phyloP scores from a whole-genome alignment of 2,113 vertebrate species.

The Tichodroma muraria region DNA sequence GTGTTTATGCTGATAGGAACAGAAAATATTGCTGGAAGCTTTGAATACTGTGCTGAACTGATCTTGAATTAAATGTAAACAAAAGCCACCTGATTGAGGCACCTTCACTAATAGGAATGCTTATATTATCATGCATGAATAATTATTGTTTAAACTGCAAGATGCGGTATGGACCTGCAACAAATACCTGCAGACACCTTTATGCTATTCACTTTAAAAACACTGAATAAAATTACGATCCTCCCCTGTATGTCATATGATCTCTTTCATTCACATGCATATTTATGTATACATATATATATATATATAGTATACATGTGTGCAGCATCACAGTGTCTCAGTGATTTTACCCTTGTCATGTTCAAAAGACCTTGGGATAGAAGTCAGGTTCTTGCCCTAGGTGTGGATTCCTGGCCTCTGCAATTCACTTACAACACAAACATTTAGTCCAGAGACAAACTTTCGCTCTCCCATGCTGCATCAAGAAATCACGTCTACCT shows the following conservation, averaged over 20 bases:
- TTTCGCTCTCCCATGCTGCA: fast-evolving
- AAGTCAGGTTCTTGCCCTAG: background rate
- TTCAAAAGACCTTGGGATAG: background rate
- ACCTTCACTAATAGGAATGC: background rate
- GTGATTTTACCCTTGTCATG: background rate
- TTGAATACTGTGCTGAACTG: background rate
- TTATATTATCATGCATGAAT: background rate
- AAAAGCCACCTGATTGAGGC: background rate
- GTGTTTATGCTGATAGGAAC: background rate
- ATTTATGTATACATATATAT: background rate
- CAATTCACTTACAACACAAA: background rate
- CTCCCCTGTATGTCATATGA: background rate
- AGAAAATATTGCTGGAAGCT: background rate
- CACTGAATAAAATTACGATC: background rate
- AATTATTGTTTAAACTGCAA: background rate
- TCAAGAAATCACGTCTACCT: background rate
- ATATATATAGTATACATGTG: too few species aligned
- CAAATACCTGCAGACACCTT: background rate
- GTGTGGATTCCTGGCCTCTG: background rate
- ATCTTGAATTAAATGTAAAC: background rate
- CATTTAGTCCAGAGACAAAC: background rate
- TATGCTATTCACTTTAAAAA: background rate
- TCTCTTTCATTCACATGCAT: background rate
- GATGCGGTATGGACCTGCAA: background rate
- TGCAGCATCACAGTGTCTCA: background rate